Base-by-base conservation (phyloP, 2,888 invertebrate species). In the Ophioninae sp. region DNA sequence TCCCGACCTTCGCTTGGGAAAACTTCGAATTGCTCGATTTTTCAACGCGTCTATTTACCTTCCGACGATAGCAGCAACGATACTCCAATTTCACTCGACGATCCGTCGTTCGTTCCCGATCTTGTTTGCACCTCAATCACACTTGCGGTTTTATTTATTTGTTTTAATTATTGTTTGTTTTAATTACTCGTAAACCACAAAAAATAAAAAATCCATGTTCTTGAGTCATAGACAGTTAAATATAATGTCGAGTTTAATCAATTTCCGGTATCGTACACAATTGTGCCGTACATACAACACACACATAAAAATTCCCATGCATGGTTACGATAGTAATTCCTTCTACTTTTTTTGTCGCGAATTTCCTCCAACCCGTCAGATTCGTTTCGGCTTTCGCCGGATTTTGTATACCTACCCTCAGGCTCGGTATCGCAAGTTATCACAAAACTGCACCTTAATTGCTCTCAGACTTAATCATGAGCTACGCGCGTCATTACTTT, bases 1-100 rank as follows among this genome's bases (percentile, higher is more conserved):
- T 65, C 69, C 69, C 71, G 30, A 30, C 73, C 61, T 41, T 63
- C 13, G 58, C 63, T 71, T 75, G 78, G 67, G 78, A 74, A 81
- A 81, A 81, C 69, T 30, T 68, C 61, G 79, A 86, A 87, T 86
- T 80, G 83, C 20, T 76, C 86, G 85, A 89, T 89, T 88, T 88
- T 87, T 86, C 85, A 84, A 75, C 63, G 41, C 77, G 85, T 86
- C 86, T 85, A 85, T 88, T 87, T 85, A 86, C 87, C 68, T 87
- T 84, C 83, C 72, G 83, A 85, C 67, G 81, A 71, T 84, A 80
- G 64, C 68, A 80, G 72, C 81, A 2, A 69, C 69, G 74, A 56
- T 44, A 73, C 68, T 39, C 41, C n/a, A 6, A 10, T 61, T 3
- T 39, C 51, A 63, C 37, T 64, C 23, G 41, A 10, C n/a, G 37